Base-by-base conservation (phyloP, 2,113 vertebrate genomes). In the Amazona guildingii region DNA sequence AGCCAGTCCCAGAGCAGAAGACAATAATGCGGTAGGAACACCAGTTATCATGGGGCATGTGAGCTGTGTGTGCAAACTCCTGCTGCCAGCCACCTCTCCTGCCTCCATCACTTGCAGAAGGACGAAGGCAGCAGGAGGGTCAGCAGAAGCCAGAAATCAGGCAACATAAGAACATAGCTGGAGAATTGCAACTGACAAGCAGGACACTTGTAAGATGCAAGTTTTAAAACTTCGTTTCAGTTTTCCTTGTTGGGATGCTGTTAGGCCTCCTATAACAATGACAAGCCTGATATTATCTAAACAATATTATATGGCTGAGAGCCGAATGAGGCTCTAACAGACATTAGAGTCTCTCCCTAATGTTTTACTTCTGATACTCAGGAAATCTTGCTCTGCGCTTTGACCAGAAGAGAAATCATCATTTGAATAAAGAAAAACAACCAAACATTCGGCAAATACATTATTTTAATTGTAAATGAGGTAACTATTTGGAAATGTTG, bases 401-500 rank as follows among this genome's bases (percentile, higher is more conserved):
- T 2, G 24, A 73, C 80, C 28, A 76, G 80, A 82, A 83, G 19
- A 92, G 37, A 85, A 95, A 83, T 73, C 64, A 49, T 55, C 17
- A 15, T 76, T 94, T 69, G 70, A 94, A 91, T 83, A 88, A 94
- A 91, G 57, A 80, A 92, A 87, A 92, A 75, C 83, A 82, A 48
- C 70, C 54, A 79, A 91, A 77, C 75, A 69, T 92, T 91, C 95
- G 89, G 87, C 75, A 94, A 95, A 90, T 67, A 27, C 62, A 39
- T 91, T 92, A 92, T 94, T 96, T 92, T 94, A 95, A 92, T 92
- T 95, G 86, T 94, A 94, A 94, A 95, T 93, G 69, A 57, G 77
- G 54, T 89, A 87, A 86, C 83, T 95, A 89, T 93, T 96, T 94
- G 77, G 73, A 92, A 94, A 95, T 59, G 91, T 92, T 96, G 92